A percentile compares a stretch with the other conserved stretches of the same genome.
Evolutionary conservation across 2,797 vertebrate genomes (phyloP).

Genomic region (Dicrostonyx torquatus): DNA sequence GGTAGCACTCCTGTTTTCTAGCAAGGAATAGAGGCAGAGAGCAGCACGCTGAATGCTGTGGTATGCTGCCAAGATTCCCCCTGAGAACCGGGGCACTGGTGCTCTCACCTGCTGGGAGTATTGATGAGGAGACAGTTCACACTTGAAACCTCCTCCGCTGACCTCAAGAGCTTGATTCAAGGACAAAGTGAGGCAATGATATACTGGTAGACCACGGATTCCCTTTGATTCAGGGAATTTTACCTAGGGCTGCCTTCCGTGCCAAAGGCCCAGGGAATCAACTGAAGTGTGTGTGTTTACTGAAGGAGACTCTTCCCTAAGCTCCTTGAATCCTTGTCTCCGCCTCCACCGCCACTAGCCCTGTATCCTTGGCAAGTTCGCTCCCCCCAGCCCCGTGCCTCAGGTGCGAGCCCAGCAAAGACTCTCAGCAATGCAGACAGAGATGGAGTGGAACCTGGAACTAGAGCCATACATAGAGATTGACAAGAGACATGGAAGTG

Average conservation of each 20-base stretch:
- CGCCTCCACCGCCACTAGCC: neutral
- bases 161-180: neutral
- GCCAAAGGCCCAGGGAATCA: neutral
- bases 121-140: neutral
- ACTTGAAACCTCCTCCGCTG: neutral
- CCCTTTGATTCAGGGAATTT: constrained; percentile 6
- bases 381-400: neutral
- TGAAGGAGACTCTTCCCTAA: neutral
- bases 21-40: constrained; percentile 2
- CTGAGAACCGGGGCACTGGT: neutral
- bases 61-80: neutral
- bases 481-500: neutral
- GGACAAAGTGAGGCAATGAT: neutral
- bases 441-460: neutral
- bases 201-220: neutral
- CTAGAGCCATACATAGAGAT: neutral
- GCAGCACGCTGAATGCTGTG: neutral
- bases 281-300: neutral
- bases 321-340: neutral
- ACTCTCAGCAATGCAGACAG: neutral
- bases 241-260: neutral
- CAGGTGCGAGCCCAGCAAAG: neutral
- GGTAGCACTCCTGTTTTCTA: neutral
- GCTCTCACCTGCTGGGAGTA: neutral
- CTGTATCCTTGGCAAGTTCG: neutral